Evolutionary conservation across 2,888 invertebrate species (phyloP).

Genomic region (Allygus modestus): DNA sequence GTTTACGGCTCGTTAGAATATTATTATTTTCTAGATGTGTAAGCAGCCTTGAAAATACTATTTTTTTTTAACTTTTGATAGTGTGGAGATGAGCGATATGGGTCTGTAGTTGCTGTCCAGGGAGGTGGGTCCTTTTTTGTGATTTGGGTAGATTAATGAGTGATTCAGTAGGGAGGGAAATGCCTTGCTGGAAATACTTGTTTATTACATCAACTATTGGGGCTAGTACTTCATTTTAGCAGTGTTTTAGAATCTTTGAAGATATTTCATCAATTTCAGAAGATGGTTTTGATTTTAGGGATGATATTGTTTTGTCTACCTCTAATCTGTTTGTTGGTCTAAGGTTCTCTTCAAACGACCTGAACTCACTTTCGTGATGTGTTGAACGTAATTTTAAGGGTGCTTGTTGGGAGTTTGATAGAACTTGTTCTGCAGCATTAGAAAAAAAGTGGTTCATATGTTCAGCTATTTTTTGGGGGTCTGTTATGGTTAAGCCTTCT

Average conservation of each 20-base stretch:
- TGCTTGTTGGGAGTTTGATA: not conserved
- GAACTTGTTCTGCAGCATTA: slow-evolving; percentile 25
- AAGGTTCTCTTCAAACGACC: not conserved
- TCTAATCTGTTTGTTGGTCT: not conserved
- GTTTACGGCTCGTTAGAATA: not conserved
- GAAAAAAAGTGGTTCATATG: not conserved
- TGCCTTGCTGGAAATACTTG: slow-evolving; percentile 22
- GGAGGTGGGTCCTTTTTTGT: slow-evolving; percentile 1
- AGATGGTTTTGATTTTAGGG: slow-evolving; percentile 20
- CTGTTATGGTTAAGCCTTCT: not conserved
- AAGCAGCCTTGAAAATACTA: slow-evolving; percentile 2
- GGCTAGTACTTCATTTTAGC: slow-evolving; percentile 2
- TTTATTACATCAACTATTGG: slow-evolving; percentile 33
- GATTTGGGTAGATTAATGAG: not conserved
- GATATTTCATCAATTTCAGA: slow-evolving; percentile 10
- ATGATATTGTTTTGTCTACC: not conserved
- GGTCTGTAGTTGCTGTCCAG: slow-evolving; percentile 11
- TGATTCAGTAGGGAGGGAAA: slow-evolving; percentile 26
- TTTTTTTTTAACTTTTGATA: not conserved
- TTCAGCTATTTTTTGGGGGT: slow-evolving; percentile 28
- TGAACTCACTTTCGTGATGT: not conserved
- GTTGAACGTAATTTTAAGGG: not conserved
- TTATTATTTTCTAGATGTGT: not conserved
- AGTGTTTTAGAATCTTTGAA: not conserved
- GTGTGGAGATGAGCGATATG: slow-evolving; percentile 1